Percentiles rank a stretch among this genome's conserved stretches.
These are phyloP conservation scores for Latrodectus geometricus DNA, from an alignment of 1,140 invertebrate species.

Conservation along the genomic window DNA sequence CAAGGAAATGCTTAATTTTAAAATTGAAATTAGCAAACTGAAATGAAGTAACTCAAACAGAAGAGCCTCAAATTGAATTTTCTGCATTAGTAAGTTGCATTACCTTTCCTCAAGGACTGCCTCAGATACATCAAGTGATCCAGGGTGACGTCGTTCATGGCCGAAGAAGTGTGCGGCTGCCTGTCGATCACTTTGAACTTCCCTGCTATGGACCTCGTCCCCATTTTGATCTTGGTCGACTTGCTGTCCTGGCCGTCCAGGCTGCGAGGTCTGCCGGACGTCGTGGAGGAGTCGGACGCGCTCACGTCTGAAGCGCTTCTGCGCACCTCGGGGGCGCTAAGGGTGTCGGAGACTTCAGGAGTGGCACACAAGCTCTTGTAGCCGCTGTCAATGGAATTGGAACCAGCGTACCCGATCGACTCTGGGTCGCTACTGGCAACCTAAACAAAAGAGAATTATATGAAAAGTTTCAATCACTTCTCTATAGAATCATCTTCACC, in stretches of 20 bases:
- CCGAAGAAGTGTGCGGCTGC: not conserved
- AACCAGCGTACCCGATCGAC: constrained; percentile 68
- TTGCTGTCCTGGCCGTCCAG: constrained; percentile 28
- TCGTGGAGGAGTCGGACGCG: constrained; percentile 46
- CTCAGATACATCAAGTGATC: constrained; percentile 68
- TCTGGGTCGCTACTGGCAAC: constrained; percentile 63
- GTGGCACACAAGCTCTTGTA: constrained; percentile 70
- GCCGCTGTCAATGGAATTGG: constrained; percentile 70
- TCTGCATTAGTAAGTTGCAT: not conserved
- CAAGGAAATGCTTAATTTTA: too few species aligned
- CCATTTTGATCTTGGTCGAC: constrained; percentile 67
- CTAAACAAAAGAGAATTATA: constrained; percentile 1
- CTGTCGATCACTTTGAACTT: constrained; percentile 8
- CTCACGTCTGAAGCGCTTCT: constrained; percentile 36
- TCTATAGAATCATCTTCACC: too few species aligned
- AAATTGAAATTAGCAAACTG: too few species aligned
- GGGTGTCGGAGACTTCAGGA: constrained; percentile 67
- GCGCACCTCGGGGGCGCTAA: constrained; percentile 58
- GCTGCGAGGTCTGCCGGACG: constrained; percentile 58
- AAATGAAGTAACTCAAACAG: too few species aligned
- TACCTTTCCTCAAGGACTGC: constrained; percentile 65
- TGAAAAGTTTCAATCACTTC: too few species aligned
- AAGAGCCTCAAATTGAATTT: too few species aligned
- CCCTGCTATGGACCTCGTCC: constrained; percentile 66
- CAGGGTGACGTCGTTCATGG: constrained; percentile 64